Evolutionary conservation across 2,888 invertebrate genomes (phyloP), one percentile per base, ranked within the genome.

Genomic region (Synergus gifuensis): DNA sequence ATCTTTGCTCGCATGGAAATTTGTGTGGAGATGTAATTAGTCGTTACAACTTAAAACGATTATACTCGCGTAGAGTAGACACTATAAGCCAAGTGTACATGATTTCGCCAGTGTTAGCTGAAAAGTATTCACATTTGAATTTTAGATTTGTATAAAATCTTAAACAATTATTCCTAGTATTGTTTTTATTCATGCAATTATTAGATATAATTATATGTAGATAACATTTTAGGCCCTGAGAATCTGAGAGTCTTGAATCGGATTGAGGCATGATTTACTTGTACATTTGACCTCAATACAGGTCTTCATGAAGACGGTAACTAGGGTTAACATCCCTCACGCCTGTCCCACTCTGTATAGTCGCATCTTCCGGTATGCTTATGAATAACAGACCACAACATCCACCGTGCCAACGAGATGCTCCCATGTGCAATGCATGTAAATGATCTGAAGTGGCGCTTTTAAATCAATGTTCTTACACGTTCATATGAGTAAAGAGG

Each of bases 11-110:
- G 14, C 22, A 78, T 78, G 69, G 46, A 76, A 81, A 78, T 78
- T 58, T 44, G 44, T 44, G 62, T 63, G 58, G 36, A 77, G 82
- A 80, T 81, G 79, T 83, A 81, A 83, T 81, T 83, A 81, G 79
- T 76, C 76, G 80, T 79, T 80, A 81, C 66, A 78, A 73, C 67
- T 58, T 62, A 58, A 63, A 76, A 78, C 49, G 44, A 46, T 81
- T 79, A 83, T 66, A 66, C 44, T 44, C 66, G 44, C 18, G 63
- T 66, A 44, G 66, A 44, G 66, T 42, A 66, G 40, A 18, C 28
- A 73, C 40, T 73, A 18, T 18, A 73, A 73, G 73, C 54, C 73
- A 73, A 73, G 73, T 73, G 36, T 36, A 36, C 73, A 73, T 11
- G 49, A 18, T 69, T 69, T 46, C 28, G 36, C 69, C 9, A 69